Base-by-base conservation (phyloP, 2,888 invertebrate genomes). In the Ophioninae sp. region DNA sequence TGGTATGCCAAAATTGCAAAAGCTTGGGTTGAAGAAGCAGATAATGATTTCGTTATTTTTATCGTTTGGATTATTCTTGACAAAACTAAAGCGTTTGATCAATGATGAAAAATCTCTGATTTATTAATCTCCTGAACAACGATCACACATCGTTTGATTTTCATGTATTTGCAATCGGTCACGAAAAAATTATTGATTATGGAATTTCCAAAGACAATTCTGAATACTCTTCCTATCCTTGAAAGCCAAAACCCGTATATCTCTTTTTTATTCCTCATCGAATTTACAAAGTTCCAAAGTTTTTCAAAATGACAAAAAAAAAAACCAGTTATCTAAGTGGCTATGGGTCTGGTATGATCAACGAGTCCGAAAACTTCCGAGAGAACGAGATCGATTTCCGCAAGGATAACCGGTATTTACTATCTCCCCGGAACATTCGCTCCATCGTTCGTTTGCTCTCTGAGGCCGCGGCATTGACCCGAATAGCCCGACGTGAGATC, bases 401-500 rank as follows among this genome's bases (percentile, higher is more conserved):
- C 91, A 91, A 91, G 91, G 91, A 86, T 88, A 90, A 90, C 91
- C 81, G 50, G 84, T 84, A 57, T 50, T 65, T 39, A 10, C 23
- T 41, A 39, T 69, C 85, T 75, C 87, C 89, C 67, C 78, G 84
- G 79, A 79, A 56, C 81, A 69, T 81, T 78, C 81, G 82, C 79
- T 76, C 73, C 75, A 78, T 76, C 64, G 68, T 79, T 79, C 61
- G 23, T 67, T 77, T 68, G 78, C 87, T 50, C 50, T 86, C 84
- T 86, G 88, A 91, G 91, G 90, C 87, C 89, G 85, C 82, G 89
- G 90, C 91, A 91, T 91, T 92, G 92, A 89, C 91, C 92, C 84
- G 84, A 87, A 90, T 91, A 87, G 87, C 84, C 30, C 75, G 41
- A 78, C 68, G 79, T 79, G 41, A 23, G 17, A 80, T 70, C 70